phyloP scores from a whole-genome alignment of 2,888 invertebrate genomes.

The Agrochola lota region DNA sequence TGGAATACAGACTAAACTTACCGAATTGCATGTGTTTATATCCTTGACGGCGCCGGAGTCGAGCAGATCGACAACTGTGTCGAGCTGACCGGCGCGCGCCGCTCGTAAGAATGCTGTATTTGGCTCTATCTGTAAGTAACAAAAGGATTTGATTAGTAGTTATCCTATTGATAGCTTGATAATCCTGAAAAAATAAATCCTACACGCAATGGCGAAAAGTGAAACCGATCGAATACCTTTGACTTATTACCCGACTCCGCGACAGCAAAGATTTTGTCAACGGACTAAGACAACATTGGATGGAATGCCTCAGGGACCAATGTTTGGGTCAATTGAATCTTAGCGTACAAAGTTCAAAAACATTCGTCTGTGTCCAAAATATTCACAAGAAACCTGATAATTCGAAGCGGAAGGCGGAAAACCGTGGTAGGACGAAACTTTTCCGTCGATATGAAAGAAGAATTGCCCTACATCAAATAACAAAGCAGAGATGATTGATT shows the following conservation, averaged over 20 bases:
- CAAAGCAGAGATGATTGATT: constrained; percentile 32
- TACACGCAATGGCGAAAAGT: background rate
- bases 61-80: constrained; percentile 98
- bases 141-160: constrained; percentile 27
- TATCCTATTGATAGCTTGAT: background rate
- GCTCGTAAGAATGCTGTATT: constrained; percentile 99
- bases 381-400: background rate
- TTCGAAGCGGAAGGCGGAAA: background rate
- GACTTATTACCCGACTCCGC: too few relatives aligned
- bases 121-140: constrained; percentile 95
- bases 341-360: background rate
- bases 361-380: background rate
- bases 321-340: constrained; percentile 9
- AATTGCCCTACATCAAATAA: background rate
- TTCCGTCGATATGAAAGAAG: background rate
- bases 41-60: constrained; percentile 96
- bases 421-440: background rate
- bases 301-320: background rate
- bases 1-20: constrained; percentile 86
- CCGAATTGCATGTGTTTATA: constrained; percentile 99
- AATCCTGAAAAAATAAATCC: background rate
- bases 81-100: constrained; percentile 98
- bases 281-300: background rate
- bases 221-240: background rate
- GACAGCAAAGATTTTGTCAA: background rate